These are phyloP conservation scores for Meleagris gallopavo DNA, from an alignment of 2,113 vertebrate genomes.

Conservation along the genomic window DNA sequence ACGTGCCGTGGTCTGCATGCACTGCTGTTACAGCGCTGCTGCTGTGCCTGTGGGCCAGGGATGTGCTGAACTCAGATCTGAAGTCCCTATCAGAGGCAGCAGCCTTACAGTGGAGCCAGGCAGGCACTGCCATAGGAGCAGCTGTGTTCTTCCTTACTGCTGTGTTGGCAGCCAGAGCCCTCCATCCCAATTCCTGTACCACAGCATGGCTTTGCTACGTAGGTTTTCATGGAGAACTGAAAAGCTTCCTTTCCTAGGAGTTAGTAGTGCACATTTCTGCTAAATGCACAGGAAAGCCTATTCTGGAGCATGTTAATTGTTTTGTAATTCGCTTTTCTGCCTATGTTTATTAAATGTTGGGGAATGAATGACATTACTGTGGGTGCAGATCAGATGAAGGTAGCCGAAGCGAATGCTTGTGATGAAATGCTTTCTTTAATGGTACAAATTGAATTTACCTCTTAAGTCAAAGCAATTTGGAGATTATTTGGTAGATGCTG, in stretches of 20 bases:
- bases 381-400: not conserved
- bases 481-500: not conserved
- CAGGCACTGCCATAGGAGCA: not conserved
- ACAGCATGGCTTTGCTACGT: not conserved
- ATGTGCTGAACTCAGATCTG: not conserved
- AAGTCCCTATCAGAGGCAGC: not conserved
- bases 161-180: not conserved
- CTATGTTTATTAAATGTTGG: not conserved
- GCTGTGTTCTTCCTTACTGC: not conserved
- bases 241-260: not conserved
- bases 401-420: not conserved
- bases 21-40: not conserved
- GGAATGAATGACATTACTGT: not conserved
- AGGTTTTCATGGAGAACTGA: not conserved
- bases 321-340: not conserved
- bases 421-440: not conserved
- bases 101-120: not conserved
- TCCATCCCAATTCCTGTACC: not conserved
- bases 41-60: not conserved
- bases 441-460: not conserved
- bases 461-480: not conserved
- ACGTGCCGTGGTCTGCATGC: not conserved
- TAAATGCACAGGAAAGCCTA: not conserved
- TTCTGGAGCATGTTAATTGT: fast-evolving
- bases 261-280: not conserved